Conservation (phyloP, 2,888 invertebrate genomes). For the Rhyacophila evoluta region DNA sequence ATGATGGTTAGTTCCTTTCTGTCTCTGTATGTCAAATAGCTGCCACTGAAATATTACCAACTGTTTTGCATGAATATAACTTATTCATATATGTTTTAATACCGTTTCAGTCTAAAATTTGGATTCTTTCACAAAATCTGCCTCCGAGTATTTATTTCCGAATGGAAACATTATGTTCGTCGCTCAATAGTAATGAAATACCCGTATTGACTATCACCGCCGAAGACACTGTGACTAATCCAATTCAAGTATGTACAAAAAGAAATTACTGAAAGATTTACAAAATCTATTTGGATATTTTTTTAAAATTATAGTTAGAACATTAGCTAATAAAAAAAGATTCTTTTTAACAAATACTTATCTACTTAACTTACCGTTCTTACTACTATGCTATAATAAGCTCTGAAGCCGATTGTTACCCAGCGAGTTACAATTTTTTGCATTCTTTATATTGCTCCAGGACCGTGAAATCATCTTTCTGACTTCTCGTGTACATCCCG, state of each 20-base stretch:
- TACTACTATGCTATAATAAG: too few species aligned
- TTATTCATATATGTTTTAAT: constrained; percentile 32
- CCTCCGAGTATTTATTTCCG: constrained; percentile 71
- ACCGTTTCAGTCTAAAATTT: constrained; percentile 71
- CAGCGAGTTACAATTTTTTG: too few species aligned
- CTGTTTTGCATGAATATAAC: neutral
- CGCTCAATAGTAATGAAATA: constrained; percentile 79
- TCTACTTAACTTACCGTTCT: too few species aligned
- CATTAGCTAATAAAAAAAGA: too few species aligned
- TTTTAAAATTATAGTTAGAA: too few species aligned
- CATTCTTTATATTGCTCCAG: constrained; percentile 64
- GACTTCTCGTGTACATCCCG: constrained; percentile 86
- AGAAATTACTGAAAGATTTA: too few species aligned
- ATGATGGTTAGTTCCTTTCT: constrained; percentile 71
- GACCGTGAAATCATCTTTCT: constrained; percentile 79
- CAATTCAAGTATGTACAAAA: constrained; percentile 69
- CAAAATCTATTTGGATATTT: too few species aligned
- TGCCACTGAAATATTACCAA: neutral
- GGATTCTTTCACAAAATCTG: constrained; percentile 69
- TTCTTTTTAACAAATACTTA: too few species aligned
- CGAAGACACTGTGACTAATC: constrained; percentile 68
- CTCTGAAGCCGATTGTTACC: too few species aligned
- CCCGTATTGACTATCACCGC: constrained; percentile 83
- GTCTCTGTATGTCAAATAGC: neutral
- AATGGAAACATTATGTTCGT: constrained; percentile 77